Evolutionary conservation across 2,888 invertebrate genomes (phyloP).

Genomic region (Papilio protenor): DNA sequence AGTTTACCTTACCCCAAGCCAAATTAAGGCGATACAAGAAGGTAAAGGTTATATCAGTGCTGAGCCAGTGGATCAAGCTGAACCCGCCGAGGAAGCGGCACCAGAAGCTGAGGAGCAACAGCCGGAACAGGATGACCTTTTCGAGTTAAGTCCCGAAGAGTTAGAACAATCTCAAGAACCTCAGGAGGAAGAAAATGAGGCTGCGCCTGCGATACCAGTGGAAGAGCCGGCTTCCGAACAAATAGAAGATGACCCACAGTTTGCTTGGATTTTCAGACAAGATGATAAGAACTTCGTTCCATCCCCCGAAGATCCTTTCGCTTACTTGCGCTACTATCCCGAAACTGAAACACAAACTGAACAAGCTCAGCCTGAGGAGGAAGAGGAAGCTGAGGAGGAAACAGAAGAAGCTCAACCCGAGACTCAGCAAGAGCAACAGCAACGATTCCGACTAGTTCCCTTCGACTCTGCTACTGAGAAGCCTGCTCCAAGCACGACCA

Average conservation of each 20-base stretch:
- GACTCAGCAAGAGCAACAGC: conserved; percentile 44
- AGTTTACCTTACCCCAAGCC: conserved; percentile 69
- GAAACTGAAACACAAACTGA: conserved; percentile 42
- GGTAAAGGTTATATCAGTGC: conserved; percentile 47
- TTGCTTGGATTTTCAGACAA: conserved; percentile 32
- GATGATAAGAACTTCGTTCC: conserved; percentile 38
- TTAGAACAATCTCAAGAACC: conserved; percentile 13
- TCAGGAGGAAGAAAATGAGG: conserved; percentile 18
- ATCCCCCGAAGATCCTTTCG: conserved; percentile 37
- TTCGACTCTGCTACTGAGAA: conserved; percentile 47
- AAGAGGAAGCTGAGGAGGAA: conserved; percentile 40
- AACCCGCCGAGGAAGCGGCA: conserved; percentile 46
- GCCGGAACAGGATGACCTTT: conserved; percentile 39
- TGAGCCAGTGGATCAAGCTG: conserved; percentile 39
- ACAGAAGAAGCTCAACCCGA: conserved; percentile 41
- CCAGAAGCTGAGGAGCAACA: conserved; percentile 45
- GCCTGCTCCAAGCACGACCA: conserved; percentile 42
- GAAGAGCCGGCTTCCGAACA: conserved; percentile 36
- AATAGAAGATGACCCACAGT: conserved; percentile 27
- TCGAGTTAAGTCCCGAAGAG: conserved; percentile 25
- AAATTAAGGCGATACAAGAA: conserved; percentile 65
- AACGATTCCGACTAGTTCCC: conserved; percentile 50
- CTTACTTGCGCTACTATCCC: conserved; percentile 37
- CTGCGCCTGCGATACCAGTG: conserved; percentile 28
- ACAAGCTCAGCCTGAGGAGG: conserved; percentile 28